These are phyloP conservation scores for Tuta absoluta DNA, from an alignment of 2,888 invertebrate genomes.

Conservation along the genomic window DNA sequence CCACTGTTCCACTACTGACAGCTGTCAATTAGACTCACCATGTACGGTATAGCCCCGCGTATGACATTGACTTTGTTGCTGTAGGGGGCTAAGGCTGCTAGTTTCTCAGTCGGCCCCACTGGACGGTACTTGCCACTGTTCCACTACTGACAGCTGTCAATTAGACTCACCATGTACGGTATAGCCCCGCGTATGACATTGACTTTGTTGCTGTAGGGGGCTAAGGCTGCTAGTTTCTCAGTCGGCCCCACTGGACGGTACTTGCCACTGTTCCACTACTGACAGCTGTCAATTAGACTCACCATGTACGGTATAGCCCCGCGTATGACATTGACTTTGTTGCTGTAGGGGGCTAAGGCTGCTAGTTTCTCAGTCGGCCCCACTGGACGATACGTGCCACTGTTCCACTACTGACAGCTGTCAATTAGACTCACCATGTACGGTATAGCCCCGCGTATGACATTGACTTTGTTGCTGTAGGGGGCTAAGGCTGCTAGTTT, in stretches of 20 bases:
- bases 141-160: too few species aligned
- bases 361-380: conserved; percentile 78
- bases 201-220: conserved; percentile 76
- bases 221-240: conserved; percentile 77
- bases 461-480: conserved; percentile 81
- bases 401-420: conserved; percentile 50
- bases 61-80: conserved; percentile 83
- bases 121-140: conserved; percentile 66
- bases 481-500: conserved; percentile 70
- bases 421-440: conserved; percentile 72
- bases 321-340: conserved; percentile 83
- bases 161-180: conserved; percentile 78
- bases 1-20: conserved; percentile 68
- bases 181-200: conserved; percentile 82
- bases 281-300: too few species aligned
- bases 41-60: conserved; percentile 77
- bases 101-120: conserved; percentile 76
- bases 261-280: conserved; percentile 69
- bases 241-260: conserved; percentile 70
- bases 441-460: conserved; percentile 80
- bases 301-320: conserved; percentile 82
- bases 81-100: conserved; percentile 70
- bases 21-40: conserved; percentile 61
- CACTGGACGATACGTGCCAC: conserved; percentile 65
- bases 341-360: conserved; percentile 71